Conservation (phyloP, 2,113 vertebrate species). For the Microcebus ravelobensis region DNA sequence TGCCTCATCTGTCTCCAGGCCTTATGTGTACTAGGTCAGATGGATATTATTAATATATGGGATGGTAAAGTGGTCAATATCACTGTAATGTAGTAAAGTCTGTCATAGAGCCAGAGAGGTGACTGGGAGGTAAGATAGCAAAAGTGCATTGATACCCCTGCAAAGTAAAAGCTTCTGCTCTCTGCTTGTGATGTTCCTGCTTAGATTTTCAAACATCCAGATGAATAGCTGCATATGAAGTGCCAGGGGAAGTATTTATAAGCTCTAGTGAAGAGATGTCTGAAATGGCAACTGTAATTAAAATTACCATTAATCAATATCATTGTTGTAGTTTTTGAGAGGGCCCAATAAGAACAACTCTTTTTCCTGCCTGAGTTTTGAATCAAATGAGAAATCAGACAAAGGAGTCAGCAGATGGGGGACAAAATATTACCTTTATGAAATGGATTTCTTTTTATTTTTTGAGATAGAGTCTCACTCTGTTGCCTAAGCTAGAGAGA, state of each 20-base stretch:
- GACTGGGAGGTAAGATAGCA: background rate
- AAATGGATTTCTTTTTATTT: background rate
- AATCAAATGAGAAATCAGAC: background rate
- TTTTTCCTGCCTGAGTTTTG: background rate
- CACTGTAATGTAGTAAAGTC: background rate
- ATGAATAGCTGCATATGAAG: background rate
- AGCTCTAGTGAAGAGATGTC: background rate
- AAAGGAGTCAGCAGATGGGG: background rate
- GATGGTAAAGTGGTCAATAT: background rate
- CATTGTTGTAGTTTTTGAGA: background rate
- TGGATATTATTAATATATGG: background rate
- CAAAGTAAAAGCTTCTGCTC: background rate
- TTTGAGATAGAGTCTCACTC: too few relatives aligned
- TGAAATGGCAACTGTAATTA: background rate
- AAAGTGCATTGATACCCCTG: background rate
- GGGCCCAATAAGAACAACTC: background rate
- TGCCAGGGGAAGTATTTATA: background rate
- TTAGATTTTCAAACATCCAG: background rate
- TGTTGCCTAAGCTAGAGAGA: too few relatives aligned
- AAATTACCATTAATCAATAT: background rate
- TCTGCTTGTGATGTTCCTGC: background rate
- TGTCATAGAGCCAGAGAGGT: background rate
- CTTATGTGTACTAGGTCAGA: background rate
- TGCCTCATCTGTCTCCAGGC: background rate
- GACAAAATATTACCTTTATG: background rate